phyloP scores from a whole-genome alignment of 2,888 invertebrate genomes.

The Caenorhabditis becei region DNA sequence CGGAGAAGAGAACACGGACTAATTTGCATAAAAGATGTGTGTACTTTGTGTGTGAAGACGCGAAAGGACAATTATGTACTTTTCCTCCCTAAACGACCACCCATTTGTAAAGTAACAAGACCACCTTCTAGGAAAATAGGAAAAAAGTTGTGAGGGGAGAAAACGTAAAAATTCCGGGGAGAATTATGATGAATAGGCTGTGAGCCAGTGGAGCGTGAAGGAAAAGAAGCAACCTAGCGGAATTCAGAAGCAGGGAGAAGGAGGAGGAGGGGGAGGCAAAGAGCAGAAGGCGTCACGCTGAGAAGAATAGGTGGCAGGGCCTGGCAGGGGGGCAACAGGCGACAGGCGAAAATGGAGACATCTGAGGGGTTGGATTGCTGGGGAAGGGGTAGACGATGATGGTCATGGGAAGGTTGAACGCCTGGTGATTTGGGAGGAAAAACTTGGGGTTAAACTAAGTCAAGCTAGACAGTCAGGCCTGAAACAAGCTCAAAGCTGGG shows the following conservation, averaged over 20 bases:
- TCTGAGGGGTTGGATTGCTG: conserved; percentile 25
- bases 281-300: conserved; percentile 33
- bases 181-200: conserved; percentile 42
- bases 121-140: background rate
- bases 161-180: conserved; percentile 8
- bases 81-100: conserved; percentile 14
- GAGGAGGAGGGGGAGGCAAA: conserved; percentile 13
- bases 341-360: conserved; percentile 26
- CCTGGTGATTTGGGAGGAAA: background rate
- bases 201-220: conserved; percentile 42
- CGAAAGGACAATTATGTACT: conserved; percentile 52
- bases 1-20: conserved; percentile 29
- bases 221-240: too few relatives aligned
- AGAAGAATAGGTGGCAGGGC: conserved; percentile 6
- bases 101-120: background rate
- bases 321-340: conserved; percentile 26
- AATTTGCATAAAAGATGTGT: conserved; percentile 61
- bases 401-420: background rate
- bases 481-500: too few relatives aligned
- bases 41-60: conserved; percentile 13
- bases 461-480: too few relatives aligned
- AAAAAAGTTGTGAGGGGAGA: background rate
- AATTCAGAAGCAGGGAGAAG: too few relatives aligned
- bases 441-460: too few relatives aligned
- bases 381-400: background rate